Evolutionary conservation across 2,113 vertebrate species (phyloP).

Genomic region (Corapipo altera): DNA sequence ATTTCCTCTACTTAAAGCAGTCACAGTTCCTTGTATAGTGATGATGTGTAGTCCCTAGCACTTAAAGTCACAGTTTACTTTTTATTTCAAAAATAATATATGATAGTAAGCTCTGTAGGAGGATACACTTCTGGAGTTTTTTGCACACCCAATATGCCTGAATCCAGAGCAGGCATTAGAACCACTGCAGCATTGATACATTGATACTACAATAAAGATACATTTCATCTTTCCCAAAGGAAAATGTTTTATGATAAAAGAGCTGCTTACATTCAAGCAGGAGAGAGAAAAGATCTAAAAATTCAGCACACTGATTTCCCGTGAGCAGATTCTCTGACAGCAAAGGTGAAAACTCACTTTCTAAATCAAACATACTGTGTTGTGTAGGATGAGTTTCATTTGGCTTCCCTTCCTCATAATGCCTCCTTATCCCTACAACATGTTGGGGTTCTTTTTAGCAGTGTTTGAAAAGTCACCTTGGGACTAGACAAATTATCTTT

Average conservation of each 20-base stretch:
- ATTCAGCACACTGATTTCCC: not conserved
- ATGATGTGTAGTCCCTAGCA: not conserved
- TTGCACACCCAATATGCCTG: not conserved
- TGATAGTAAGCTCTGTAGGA: not conserved
- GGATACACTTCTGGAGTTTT: rapidly evolving
- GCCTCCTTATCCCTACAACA: slow-evolving; percentile 28
- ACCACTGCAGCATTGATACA: not conserved
- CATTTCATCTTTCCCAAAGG: not conserved
- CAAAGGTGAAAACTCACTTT: slow-evolving; percentile 50
- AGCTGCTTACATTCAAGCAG: not conserved
- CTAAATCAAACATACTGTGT: slow-evolving; percentile 1
- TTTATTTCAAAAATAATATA: not conserved
- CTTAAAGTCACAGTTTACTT: not conserved
- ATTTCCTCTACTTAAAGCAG: not conserved
- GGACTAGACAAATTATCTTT: slow-evolving; percentile 52
- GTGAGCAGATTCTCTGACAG: not conserved
- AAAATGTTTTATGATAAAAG: not conserved
- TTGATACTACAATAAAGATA: not conserved
- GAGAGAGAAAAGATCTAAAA: not conserved
- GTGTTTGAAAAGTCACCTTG: slow-evolving; percentile 51
- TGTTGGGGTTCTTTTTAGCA: not conserved
- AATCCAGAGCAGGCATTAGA: not conserved
- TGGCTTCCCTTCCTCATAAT: slow-evolving; percentile 23
- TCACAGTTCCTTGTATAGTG: not conserved
- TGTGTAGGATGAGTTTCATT: slow-evolving; percentile 24